Evolutionary conservation across 2,888 invertebrate genomes (phyloP).

Genomic region (Dynastes tityus): DNA sequence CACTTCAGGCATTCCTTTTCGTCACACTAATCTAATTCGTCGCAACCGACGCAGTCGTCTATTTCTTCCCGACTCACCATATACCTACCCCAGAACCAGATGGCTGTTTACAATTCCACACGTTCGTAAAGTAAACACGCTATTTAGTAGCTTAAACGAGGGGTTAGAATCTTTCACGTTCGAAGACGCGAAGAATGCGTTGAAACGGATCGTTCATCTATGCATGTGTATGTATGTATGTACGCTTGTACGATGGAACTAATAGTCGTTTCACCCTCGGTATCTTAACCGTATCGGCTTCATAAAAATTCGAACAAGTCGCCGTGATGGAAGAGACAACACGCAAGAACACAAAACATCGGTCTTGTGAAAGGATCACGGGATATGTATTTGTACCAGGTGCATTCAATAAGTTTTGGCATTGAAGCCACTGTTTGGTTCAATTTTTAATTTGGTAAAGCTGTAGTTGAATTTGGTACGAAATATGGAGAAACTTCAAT

Average conservation of each 20-base stretch:
- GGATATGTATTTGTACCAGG: too few relatives aligned
- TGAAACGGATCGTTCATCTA: constrained; percentile 27
- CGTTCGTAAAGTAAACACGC: constrained; percentile 56
- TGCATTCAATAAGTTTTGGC: too few relatives aligned
- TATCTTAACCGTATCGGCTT: constrained; percentile 32
- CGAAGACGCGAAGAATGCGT: constrained; percentile 40
- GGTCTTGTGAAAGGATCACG: not conserved
- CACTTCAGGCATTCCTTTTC: constrained; percentile 15
- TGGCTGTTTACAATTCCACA: constrained; percentile 55
- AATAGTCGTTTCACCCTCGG: constrained; percentile 2
- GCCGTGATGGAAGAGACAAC: constrained; percentile 16
- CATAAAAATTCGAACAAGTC: constrained; percentile 45
- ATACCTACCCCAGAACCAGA: constrained; percentile 2
- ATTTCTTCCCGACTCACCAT: constrained; percentile 8
- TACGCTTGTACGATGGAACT: too few relatives aligned
- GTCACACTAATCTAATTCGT: constrained; percentile 37
- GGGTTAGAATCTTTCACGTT: constrained; percentile 41
- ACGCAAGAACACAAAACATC: constrained; percentile 25
- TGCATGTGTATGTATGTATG: not conserved
- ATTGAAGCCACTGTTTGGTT: too few relatives aligned
- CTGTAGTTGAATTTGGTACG: too few relatives aligned
- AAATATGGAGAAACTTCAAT: too few relatives aligned
- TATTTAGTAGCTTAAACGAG: constrained; percentile 52
- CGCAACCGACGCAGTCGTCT: not conserved
- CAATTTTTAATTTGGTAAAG: too few relatives aligned